Evolutionary conservation across 2,113 vertebrate genomes (phyloP).

Genomic region (Lonchura striata): DNA sequence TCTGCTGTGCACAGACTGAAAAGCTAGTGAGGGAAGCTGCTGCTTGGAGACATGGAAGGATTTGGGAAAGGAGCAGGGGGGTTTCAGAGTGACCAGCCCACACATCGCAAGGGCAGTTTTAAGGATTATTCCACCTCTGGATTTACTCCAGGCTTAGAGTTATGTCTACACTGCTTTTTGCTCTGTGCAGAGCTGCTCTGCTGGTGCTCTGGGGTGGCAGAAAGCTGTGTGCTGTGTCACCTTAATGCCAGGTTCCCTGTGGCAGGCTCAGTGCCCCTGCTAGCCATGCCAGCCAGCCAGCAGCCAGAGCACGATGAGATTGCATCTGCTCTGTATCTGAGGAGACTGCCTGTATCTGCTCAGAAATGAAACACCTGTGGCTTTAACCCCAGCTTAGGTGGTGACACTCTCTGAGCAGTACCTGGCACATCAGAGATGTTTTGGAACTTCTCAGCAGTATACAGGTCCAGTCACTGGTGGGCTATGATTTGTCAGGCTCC

Average conservation of each 20-base stretch:
- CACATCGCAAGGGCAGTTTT: not conserved
- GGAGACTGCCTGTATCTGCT: not conserved
- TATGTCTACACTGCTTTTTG: not conserved
- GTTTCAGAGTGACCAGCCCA: not conserved
- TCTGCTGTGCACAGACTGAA: not conserved
- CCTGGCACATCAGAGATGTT: not conserved
- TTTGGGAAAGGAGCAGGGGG: not conserved
- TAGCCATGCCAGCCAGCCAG: not conserved
- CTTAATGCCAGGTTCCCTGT: not conserved
- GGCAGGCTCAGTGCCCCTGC: not conserved
- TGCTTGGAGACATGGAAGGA: not conserved
- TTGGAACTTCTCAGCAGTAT: not conserved
- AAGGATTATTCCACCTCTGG: not conserved
- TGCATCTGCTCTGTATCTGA: not conserved
- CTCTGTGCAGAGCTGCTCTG: not conserved
- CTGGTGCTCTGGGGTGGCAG: not conserved
- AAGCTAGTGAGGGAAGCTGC: not conserved
- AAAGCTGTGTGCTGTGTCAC: not conserved
- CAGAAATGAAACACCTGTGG: fast-evolving
- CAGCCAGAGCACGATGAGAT: not conserved
- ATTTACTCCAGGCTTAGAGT: not conserved
- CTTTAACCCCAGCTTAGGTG: not conserved
- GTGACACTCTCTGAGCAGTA: not conserved
- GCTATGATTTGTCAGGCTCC: not conserved
- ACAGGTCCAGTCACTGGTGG: not conserved